Conservation (phyloP, 2,797 vertebrate genomes). For the Alectoris magna region DNA sequence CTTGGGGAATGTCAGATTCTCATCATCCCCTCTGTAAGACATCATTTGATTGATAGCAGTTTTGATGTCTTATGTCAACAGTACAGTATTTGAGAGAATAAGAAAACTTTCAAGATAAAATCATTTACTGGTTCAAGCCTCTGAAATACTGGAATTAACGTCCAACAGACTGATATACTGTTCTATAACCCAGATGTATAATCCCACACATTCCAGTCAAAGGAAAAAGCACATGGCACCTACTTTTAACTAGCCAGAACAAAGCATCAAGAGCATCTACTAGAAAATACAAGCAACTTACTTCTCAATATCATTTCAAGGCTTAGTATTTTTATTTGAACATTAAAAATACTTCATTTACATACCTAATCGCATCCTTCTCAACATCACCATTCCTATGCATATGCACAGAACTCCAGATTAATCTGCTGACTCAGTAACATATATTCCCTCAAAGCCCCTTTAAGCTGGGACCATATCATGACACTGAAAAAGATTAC, state of each 20-base stretch:
- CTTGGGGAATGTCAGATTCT: neutral
- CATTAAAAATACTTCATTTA: neutral
- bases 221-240: neutral
- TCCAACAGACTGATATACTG: neutral
- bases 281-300: neutral
- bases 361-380: neutral
- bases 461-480: neutral
- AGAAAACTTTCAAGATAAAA: neutral
- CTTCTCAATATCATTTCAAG: neutral
- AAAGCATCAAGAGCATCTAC: neutral
- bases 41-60: neutral
- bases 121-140: neutral
- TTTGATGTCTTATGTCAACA: neutral
- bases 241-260: neutral
- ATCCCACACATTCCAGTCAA: neutral
- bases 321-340: neutral
- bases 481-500: neutral
- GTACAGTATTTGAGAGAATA: neutral
- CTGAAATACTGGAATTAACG: neutral
- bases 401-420: neutral
- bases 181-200: neutral
- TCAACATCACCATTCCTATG: neutral
- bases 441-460: neutral
- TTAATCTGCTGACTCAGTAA: neutral
- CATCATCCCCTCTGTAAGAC: accelerated